Base-by-base conservation (phyloP, 2,797 vertebrate genomes). In the Poecilia gillii region DNA sequence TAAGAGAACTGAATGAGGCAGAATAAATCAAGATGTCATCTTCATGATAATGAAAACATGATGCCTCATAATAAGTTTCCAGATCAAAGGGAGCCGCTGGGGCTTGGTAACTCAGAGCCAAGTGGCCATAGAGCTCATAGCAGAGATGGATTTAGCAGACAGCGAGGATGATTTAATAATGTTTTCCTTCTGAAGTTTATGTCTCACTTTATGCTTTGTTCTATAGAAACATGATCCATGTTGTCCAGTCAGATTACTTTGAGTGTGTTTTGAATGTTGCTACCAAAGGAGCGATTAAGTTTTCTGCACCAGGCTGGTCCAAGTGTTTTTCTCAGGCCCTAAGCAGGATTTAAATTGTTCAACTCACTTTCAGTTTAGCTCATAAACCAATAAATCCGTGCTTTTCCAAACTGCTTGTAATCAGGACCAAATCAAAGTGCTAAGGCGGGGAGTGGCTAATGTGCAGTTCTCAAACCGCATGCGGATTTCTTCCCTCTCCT, bases 1-100 rank as follows among this genome's bases (percentile, higher is more conserved):
- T 89, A 68, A 86, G 78, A 66, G 81, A 92, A 95, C 92, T 91
- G 92, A 91, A 92, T 74, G 77, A 91, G 88, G 91, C 84, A 87
- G 86, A 94, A 94, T 91, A 91, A 94, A 94, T 94, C 92, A 93
- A 90, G 90, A 94, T 94, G 91, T 91, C 90, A 92, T 93, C 92
- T 88, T 82, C 84, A 93, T 90, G 84, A 87, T 93, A 94, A 95
- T 95, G 91, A 94, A 94, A 94, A 93, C 93, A 93, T 93, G 91
- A 93, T 88, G 85, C 85, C 86, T 91, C 88, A 88, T 93, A 92
- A 92, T 92, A 92, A 89, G 85, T 87, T 94, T 89, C 82, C 83
- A 91, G 90, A 90, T 92, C 84, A 92, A 93, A 87, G 78, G 79
- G 86, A 89, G 86, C 66, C 85, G 84, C 71, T 82, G 82, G 66